These are phyloP conservation scores for Heteronetta atricapilla DNA, from an alignment of 2,113 vertebrate species.

Conservation along the genomic window DNA sequence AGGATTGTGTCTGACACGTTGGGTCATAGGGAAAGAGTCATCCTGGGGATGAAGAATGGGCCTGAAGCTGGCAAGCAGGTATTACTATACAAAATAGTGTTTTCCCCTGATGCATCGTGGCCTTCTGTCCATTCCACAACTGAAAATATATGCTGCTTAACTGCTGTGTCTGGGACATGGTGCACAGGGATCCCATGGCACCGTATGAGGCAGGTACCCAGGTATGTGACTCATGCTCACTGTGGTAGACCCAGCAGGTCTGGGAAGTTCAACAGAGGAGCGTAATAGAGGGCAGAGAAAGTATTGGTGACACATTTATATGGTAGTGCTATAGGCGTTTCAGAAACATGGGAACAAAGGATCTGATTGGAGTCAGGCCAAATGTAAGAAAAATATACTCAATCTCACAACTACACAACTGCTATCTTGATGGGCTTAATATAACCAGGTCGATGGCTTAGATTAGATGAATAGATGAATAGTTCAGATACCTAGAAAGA, in stretches of 20 bases:
- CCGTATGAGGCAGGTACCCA: neutral
- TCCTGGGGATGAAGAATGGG: neutral
- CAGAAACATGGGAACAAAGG: neutral
- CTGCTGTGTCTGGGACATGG: neutral
- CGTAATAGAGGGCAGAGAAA: neutral
- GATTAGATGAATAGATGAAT: neutral
- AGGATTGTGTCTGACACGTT: neutral
- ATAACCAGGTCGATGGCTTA: neutral
- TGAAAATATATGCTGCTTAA: neutral
- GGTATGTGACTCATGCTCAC: neutral
- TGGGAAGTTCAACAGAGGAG: neutral
- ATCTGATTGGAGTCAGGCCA: neutral
- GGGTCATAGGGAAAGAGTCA: neutral
- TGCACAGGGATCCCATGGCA: neutral
- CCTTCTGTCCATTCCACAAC: neutral
- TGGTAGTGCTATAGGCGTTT: neutral
- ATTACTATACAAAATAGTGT: neutral
- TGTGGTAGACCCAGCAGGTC: neutral
- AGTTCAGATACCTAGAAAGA: neutral
- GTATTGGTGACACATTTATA: neutral
- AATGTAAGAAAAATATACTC: neutral
- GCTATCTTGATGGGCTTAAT: neutral
- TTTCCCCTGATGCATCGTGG: neutral
- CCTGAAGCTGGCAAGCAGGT: neutral
- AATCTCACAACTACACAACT: neutral